A percentile compares a stretch with the other conserved stretches of the same genome.
Evolutionary conservation across 2,797 vertebrate species (phyloP).

Genomic region (Syndactyla subalaris): DNA sequence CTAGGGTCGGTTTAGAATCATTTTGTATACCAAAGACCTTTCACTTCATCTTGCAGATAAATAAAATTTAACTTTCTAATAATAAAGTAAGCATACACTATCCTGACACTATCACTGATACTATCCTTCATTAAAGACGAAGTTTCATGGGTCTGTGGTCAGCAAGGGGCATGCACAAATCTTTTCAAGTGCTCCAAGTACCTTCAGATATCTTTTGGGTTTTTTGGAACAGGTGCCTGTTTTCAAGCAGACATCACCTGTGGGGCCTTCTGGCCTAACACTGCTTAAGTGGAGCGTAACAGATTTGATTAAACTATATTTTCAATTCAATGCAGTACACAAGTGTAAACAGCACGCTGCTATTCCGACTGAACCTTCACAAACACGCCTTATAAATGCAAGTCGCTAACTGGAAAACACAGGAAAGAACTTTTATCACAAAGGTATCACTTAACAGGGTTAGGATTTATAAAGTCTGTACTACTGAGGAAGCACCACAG

Average conservation of each 20-base stretch:
- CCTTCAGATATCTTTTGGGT: neutral
- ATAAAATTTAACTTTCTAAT: conserved; percentile 21
- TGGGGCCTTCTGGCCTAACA: neutral
- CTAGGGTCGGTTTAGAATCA: neutral
- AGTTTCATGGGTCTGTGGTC: neutral
- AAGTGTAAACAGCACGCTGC: neutral
- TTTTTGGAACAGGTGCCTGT: neutral
- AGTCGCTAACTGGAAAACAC: neutral
- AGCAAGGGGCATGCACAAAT: neutral
- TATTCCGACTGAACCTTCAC: neutral
- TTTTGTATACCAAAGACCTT: neutral
- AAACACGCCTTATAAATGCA: neutral
- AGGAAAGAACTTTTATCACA: neutral
- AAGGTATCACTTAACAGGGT: neutral
- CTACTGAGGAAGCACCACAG: neutral
- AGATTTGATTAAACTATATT: neutral
- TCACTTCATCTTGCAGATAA: neutral
- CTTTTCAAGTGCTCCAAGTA: neutral
- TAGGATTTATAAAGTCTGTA: neutral
- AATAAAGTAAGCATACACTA: neutral
- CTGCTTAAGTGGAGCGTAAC: neutral
- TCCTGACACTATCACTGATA: neutral
- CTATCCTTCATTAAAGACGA: neutral
- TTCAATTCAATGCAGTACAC: neutral
- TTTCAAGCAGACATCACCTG: neutral